Percentiles rank a stretch among this genome's conserved stretches.
Evolutionary conservation across 1,140 invertebrate genomes (phyloP).

Genomic region (Gryon sp.): DNA sequence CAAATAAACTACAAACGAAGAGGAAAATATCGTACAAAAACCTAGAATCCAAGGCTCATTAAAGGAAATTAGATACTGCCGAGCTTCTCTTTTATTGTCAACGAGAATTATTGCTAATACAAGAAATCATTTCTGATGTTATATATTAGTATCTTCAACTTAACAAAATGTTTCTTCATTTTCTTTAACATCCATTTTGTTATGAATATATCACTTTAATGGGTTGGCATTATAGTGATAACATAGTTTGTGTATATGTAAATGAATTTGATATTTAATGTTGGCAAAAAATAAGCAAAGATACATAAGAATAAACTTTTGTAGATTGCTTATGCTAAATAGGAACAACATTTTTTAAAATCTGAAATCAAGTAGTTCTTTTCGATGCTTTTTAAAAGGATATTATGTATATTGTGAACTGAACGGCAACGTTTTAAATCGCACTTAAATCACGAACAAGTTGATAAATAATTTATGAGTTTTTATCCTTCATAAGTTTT

Average conservation of each 20-base stretch:
- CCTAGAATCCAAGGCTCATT: conserved; percentile 39
- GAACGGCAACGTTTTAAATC: conserved; percentile 15
- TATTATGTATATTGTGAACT: conserved; percentile 15
- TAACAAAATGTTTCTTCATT: conserved; percentile 1
- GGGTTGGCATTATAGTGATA: too few species aligned
- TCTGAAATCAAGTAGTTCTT: conserved; percentile 3
- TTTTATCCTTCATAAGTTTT: conserved; percentile 4
- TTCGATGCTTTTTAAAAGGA: conserved; percentile 2
- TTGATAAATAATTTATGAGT: conserved; percentile 22
- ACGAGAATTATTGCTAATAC: conserved; percentile 39
- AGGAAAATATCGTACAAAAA: conserved; percentile 43
- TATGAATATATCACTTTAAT: too few species aligned
- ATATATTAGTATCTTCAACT: neutral
- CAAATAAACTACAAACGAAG: conserved; percentile 33
- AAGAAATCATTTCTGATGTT: conserved; percentile 13
- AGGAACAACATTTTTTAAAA: too few species aligned
- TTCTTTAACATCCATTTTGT: neutral
- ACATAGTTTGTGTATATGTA: too few species aligned
- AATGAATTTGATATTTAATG: neutral
- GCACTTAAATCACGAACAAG: conserved; percentile 8
- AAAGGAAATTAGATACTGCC: conserved; percentile 43
- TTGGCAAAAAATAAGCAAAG: too few species aligned
- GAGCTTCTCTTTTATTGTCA: conserved; percentile 30
- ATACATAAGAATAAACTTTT: too few species aligned
- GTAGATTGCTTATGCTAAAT: too few species aligned